phyloP scores from a whole-genome alignment of 1,140 invertebrate species.

The Lordiphosa clarofinis region DNA sequence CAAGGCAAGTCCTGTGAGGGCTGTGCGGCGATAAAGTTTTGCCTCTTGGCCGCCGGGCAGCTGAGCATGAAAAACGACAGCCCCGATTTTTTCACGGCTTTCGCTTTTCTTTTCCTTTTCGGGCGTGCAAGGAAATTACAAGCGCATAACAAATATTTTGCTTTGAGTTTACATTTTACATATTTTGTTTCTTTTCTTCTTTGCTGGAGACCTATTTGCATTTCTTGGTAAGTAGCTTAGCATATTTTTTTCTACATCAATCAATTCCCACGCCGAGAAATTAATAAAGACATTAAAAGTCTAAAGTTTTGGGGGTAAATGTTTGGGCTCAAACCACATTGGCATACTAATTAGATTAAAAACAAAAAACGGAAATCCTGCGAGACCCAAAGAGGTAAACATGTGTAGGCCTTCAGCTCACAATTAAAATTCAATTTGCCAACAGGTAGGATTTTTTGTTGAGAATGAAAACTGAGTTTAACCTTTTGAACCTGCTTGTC shows the following conservation, averaged over 20 bases:
- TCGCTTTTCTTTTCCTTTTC: constrained; percentile 35
- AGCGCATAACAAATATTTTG: constrained; percentile 77
- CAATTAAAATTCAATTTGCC: constrained; percentile 72
- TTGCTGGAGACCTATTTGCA: constrained; percentile 53
- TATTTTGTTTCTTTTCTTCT: constrained; percentile 6
- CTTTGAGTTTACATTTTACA: constrained; percentile 62
- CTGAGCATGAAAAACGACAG: constrained; percentile 58
- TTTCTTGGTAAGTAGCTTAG: constrained; percentile 60
- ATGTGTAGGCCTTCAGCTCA: constrained; percentile 52
- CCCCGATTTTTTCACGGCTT: constrained; percentile 44
- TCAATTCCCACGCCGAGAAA: constrained; percentile 38
- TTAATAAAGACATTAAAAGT: constrained; percentile 45
- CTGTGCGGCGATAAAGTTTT: constrained; percentile 50
- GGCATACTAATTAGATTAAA: constrained; percentile 61
- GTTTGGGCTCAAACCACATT: constrained; percentile 29
- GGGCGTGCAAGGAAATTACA: constrained; percentile 63
- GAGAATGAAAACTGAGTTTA: constrained; percentile 6
- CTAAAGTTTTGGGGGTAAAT: constrained; percentile 30
- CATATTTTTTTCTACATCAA: constrained; percentile 37
- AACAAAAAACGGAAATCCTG: constrained; percentile 69
- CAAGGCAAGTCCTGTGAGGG: constrained; percentile 54
- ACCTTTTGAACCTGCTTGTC: constrained; percentile 1
- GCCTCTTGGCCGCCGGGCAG: constrained; percentile 35
- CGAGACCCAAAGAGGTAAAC: constrained; percentile 44
- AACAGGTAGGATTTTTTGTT: constrained; percentile 41